These are phyloP conservation scores for Callipepla squamata DNA, from an alignment of 2,113 vertebrate genomes.

Conservation along the genomic window DNA sequence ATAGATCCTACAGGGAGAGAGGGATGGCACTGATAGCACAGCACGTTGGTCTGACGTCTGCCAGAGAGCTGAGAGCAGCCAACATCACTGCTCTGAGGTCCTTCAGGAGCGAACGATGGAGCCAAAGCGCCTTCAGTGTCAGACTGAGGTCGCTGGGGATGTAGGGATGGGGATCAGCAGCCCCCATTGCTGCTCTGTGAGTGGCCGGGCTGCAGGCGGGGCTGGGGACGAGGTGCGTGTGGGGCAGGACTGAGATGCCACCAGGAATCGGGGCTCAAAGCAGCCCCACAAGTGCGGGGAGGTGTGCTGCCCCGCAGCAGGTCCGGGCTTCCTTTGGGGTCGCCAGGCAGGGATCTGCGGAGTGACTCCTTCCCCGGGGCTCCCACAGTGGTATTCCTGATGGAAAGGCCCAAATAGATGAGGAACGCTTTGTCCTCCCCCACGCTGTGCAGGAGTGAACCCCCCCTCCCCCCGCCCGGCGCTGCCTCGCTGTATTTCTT, in stretches of 20 bases:
- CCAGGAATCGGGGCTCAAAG: too few species aligned
- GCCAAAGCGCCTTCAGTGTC: neutral
- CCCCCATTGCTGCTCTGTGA: neutral
- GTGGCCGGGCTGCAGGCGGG: neutral
- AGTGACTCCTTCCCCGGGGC: conserved; percentile 15
- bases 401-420: neutral
- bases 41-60: neutral
- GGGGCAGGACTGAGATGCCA: neutral
- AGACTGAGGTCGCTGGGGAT: neutral
- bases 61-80: neutral
- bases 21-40: neutral
- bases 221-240: neutral
- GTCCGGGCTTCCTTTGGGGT: neutral
- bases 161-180: neutral
- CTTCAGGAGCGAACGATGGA: neutral
- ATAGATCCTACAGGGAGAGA: fast-evolving
- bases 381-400: neutral
- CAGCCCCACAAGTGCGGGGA: neutral
- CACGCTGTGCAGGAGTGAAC: neutral
- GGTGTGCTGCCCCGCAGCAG: neutral
- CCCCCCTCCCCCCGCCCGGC: neutral
- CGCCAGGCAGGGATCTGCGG: neutral
- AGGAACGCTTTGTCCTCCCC: neutral
- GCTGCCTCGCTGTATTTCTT: neutral
- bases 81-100: neutral